phyloP scores from a whole-genome alignment of 2,113 vertebrate species.

The Grammomys dolichurus region DNA sequence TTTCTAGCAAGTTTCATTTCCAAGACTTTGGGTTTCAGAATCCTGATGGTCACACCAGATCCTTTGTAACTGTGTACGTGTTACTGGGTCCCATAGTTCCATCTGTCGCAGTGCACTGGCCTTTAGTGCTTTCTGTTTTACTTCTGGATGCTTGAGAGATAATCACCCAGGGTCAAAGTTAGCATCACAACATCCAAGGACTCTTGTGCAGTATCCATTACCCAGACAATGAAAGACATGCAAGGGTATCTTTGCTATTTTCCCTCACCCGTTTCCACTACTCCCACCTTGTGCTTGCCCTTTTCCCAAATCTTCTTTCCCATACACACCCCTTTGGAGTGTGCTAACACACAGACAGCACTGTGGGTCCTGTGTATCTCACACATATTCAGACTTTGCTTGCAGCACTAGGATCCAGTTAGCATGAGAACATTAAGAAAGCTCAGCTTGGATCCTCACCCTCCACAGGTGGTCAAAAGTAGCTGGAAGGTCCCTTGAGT shows the following conservation, averaged over 20 bases:
- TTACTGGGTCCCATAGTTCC: not conserved
- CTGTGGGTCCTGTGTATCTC: not conserved
- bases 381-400: not conserved
- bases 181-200: not conserved
- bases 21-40: not conserved
- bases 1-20: not conserved
- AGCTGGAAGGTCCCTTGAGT: not conserved
- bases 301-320: not conserved
- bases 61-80: not conserved
- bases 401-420: not conserved
- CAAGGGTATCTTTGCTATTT: not conserved
- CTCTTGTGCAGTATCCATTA: not conserved
- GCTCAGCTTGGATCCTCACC: not conserved
- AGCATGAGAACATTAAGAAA: not conserved
- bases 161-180: rapidly evolving
- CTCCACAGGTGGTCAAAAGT: not conserved
- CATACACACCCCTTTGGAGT: too few relatives aligned
- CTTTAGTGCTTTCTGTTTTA: not conserved
- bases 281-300: not conserved
- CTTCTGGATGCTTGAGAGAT: not conserved
- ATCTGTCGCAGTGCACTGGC: not conserved
- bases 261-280: not conserved
- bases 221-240: not conserved
- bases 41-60: not conserved
- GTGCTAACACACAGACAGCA: rapidly evolving